phyloP scores from a whole-genome alignment of 2,888 invertebrate species.

The Drosophila sordidula region DNA sequence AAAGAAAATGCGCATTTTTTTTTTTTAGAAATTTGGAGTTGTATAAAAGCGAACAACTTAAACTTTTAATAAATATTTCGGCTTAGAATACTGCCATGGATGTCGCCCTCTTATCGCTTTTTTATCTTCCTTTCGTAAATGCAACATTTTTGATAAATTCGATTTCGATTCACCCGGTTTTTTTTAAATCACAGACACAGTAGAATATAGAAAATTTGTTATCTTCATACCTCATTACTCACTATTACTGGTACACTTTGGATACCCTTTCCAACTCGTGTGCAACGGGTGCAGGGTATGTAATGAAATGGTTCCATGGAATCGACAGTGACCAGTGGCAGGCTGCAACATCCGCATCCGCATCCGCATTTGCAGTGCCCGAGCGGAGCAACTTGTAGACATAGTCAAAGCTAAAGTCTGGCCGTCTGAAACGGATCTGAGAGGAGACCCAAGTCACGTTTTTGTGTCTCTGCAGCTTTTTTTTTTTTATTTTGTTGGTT shows the following conservation, averaged over 20 bases:
- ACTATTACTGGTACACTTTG: too few species aligned
- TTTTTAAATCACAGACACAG: too few species aligned
- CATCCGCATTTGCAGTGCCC: conserved; percentile 25
- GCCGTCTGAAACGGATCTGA: conserved; percentile 16
- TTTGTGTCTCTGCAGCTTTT: conserved; percentile 57
- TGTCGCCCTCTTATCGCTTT: neutral
- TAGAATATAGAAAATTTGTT: too few species aligned
- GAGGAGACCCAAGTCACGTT: conserved; percentile 62
- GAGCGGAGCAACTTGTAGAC: conserved; percentile 15
- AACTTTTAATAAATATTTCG: too few species aligned
- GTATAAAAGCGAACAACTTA: too few species aligned
- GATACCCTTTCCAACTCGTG: neutral
- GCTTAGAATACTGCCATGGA: too few species aligned
- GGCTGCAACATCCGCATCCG: conserved; percentile 52
- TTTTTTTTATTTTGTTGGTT: conserved; percentile 41
- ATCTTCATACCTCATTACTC: too few species aligned
- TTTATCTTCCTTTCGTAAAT: neutral
- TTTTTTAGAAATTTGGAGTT: too few species aligned
- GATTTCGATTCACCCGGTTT: too few species aligned
- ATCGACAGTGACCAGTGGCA: conserved; percentile 17
- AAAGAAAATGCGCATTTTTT: too few species aligned
- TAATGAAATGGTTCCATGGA: conserved; percentile 25
- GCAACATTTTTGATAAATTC: neutral
- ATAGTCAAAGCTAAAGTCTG: conserved; percentile 13
- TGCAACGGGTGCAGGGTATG: neutral